These are phyloP conservation scores for Acanthosepion pharaonis DNA, from an alignment of 2,888 invertebrate genomes.

Conservation along the genomic window DNA sequence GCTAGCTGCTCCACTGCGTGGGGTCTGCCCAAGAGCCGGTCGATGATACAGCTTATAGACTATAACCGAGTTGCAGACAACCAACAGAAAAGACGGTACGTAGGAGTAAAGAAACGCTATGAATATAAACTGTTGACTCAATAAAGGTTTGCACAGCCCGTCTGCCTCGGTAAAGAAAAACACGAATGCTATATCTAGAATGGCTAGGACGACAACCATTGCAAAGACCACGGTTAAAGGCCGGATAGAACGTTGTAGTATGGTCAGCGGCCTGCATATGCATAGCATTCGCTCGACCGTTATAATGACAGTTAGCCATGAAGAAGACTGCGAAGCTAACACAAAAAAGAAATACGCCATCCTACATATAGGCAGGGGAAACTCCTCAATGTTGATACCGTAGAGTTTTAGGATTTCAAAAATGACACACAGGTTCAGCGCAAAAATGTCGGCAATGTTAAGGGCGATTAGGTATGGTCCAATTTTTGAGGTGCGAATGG, in stretches of 20 bases:
- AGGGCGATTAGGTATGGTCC: neutral
- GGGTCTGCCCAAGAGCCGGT: neutral
- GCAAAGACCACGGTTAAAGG: neutral
- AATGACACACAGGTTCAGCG: neutral
- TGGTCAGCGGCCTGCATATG: neutral
- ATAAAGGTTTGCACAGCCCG: neutral
- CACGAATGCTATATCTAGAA: neutral
- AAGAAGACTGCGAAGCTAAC: neutral
- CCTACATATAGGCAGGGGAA: neutral
- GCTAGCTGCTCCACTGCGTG: neutral
- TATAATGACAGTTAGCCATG: neutral
- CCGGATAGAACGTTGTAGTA: neutral
- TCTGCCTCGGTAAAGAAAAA: neutral
- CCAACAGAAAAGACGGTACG: neutral
- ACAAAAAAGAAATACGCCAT: neutral
- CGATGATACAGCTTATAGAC: neutral
- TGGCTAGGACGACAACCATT: neutral
- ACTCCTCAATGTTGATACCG: accelerated
- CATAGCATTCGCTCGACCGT: neutral
- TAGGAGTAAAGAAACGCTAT: neutral
- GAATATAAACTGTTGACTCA: neutral
- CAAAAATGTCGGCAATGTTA: neutral
- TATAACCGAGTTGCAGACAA: neutral
- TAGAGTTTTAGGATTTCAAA: neutral
- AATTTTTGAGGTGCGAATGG: neutral